Evolutionary conservation across 2,888 invertebrate species (phyloP).

Genomic region (Cantharis rustica): DNA sequence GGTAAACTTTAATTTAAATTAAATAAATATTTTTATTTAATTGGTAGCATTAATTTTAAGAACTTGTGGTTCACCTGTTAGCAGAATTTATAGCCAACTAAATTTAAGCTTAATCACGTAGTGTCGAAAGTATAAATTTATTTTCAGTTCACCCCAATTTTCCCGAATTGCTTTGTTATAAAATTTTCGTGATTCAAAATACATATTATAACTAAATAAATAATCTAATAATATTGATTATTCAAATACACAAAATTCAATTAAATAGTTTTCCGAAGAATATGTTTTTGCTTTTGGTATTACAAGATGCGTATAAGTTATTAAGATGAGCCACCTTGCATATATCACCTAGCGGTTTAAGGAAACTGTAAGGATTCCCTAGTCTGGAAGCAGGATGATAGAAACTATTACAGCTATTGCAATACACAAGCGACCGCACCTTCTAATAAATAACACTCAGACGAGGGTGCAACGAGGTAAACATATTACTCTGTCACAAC

Average conservation of each 20-base stretch:
- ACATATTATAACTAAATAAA: not conserved
- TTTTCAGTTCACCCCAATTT: not conserved
- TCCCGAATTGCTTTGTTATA: not conserved
- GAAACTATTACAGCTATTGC: constrained; percentile 28
- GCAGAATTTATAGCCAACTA: not conserved
- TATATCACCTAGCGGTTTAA: constrained; percentile 8
- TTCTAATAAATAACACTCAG: constrained; percentile 33
- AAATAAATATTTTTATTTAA: not conserved
- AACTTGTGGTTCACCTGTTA: not conserved
- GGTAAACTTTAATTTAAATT: not conserved
- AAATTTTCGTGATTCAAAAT: not conserved
- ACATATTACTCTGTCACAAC: constrained; percentile 38
- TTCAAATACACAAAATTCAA: not conserved
- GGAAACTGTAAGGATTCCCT: constrained; percentile 11
- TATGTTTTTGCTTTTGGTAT: not conserved
- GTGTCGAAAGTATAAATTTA: constrained; percentile 1
- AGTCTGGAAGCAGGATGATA: constrained; percentile 12
- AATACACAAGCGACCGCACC: constrained; percentile 24
- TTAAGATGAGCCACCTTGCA: constrained; percentile 4
- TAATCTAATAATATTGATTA: not conserved
- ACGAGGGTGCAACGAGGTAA: constrained; percentile 36
- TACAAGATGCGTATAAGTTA: not conserved
- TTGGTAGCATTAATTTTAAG: not conserved
- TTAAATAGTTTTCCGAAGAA: not conserved
- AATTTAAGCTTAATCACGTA: constrained; percentile 1